Evolutionary conservation across 2,797 vertebrate genomes (phyloP).

Genomic region (Gymnocypris eckloni): DNA sequence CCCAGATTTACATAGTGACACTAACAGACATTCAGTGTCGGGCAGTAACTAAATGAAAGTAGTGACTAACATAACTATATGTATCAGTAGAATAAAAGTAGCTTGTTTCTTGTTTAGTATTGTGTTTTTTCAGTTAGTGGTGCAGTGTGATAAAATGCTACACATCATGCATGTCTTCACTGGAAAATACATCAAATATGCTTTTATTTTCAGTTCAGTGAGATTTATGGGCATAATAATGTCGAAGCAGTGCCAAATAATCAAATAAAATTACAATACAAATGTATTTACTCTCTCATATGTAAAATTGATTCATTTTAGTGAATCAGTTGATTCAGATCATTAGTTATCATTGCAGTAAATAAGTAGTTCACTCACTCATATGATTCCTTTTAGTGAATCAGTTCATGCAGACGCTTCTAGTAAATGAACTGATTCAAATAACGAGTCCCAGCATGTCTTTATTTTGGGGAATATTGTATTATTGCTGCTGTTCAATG

Average conservation of each 20-base stretch:
- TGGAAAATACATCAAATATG: neutral
- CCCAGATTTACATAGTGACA: slow-evolving; percentile 27
- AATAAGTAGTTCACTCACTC: neutral
- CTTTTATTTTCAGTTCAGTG: neutral
- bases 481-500: no score
- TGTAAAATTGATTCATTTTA: neutral
- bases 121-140: neutral
- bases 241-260: neutral
- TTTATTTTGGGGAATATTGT: no score
- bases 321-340: neutral
- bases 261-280: neutral
- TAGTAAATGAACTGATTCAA: no score
- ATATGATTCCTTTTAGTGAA: neutral
- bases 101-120: neutral
- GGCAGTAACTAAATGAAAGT: slow-evolving; percentile 4
- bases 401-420: neutral
- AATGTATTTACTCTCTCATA: neutral
- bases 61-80: neutral
- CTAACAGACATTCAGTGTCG: slow-evolving; percentile 8
- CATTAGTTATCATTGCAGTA: neutral
- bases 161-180: neutral
- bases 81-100: neutral
- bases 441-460: no score
- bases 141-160: no score
- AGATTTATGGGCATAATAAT: neutral